Evolutionary conservation across 2,797 vertebrate species (phyloP).

Genomic region (Peromyscus aztecus): DNA sequence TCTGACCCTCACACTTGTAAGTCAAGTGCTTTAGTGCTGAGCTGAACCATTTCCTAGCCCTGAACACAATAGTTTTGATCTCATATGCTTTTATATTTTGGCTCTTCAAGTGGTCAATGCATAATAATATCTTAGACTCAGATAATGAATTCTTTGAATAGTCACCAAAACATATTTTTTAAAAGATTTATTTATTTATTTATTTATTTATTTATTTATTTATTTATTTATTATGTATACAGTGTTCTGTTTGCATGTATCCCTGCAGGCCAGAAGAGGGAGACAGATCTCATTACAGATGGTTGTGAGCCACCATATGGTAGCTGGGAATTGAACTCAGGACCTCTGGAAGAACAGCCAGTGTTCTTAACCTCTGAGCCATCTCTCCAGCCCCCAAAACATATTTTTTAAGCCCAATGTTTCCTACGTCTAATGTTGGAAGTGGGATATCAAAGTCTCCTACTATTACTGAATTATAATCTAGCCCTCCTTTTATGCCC

Average conservation of each 20-base stretch:
- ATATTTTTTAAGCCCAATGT: neutral
- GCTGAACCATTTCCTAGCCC: neutral
- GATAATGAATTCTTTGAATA: neutral
- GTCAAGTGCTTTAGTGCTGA: neutral
- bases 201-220: too few species aligned
- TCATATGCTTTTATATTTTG: slow-evolving; percentile 22
- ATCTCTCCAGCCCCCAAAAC: neutral
- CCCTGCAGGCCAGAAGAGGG: too few species aligned
- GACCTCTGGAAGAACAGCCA: too few species aligned
- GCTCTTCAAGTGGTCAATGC: neutral
- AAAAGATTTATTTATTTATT: neutral
- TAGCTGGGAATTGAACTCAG: too few species aligned
- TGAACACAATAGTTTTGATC: neutral
- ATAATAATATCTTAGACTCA: neutral
- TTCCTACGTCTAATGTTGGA: neutral
- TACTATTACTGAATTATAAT: neutral
- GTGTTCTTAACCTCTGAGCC: too few species aligned
- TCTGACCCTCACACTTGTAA: neutral
- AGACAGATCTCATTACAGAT: too few species aligned
- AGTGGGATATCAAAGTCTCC: neutral
- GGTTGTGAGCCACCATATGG: too few species aligned
- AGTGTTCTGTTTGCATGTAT: too few species aligned
- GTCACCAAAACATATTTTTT: neutral
- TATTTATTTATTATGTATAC: too few species aligned
- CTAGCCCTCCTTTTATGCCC: neutral